Evolutionary conservation across 2,113 vertebrate genomes (phyloP).

Genomic region (Amphiprion ocellaris): DNA sequence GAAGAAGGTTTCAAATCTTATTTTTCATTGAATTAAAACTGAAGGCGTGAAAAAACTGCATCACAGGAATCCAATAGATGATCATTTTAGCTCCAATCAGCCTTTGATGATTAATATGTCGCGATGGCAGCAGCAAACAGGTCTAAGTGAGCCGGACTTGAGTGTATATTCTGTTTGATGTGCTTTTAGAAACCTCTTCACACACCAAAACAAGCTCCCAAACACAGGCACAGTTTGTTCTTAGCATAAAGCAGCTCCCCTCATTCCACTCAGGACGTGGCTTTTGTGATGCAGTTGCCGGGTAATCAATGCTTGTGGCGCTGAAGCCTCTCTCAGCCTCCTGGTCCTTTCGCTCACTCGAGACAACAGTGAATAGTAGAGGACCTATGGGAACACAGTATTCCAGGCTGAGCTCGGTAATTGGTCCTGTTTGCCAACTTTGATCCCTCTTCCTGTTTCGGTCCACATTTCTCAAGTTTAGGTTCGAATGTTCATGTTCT

Average conservation of each 20-base stretch:
- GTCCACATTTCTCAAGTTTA: slow-evolving; percentile 10
- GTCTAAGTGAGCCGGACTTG: neutral
- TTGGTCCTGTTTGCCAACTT: neutral
- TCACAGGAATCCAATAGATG: too few relatives aligned
- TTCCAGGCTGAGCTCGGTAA: slow-evolving; percentile 4
- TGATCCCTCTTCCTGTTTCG: neutral
- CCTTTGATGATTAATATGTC: neutral
- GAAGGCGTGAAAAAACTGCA: neutral
- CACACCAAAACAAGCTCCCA: neutral
- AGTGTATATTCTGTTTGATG: slow-evolving; percentile 5
- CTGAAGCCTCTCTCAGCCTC: slow-evolving; percentile 11
- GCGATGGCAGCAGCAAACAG: too few relatives aligned
- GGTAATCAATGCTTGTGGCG: slow-evolving; percentile 7
- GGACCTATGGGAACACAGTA: slow-evolving; percentile 17
- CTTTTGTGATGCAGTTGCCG: slow-evolving; percentile 11
- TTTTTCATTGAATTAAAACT: neutral
- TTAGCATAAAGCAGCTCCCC: neutral
- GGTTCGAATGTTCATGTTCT: neutral
- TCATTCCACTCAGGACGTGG: neutral
- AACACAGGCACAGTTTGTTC: neutral
- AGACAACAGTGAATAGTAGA: slow-evolving; percentile 24
- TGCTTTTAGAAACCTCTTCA: slow-evolving; percentile 6
- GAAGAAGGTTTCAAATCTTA: too few relatives aligned
- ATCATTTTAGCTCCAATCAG: neutral
- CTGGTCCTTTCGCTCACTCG: slow-evolving; percentile 26